A percentile compares a stretch with the other conserved stretches of the same genome.
Evolutionary conservation across 2,113 vertebrate genomes (phyloP).

Genomic region (Anarhynchus alexandrinus): DNA sequence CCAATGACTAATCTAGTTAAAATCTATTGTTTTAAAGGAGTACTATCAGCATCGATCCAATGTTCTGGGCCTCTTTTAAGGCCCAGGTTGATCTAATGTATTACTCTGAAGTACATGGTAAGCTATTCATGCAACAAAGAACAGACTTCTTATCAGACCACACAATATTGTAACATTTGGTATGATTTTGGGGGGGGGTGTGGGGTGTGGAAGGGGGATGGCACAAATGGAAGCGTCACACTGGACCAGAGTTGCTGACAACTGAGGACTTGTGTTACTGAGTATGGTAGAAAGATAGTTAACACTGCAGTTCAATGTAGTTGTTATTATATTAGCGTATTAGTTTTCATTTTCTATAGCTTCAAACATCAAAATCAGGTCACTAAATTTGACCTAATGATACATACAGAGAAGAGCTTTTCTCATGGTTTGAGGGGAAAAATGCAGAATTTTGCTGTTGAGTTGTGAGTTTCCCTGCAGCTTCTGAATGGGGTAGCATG

Average conservation of each 20-base stretch:
- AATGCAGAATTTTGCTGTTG: not conserved
- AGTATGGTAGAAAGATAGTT: not conserved
- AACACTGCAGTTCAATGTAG: not conserved
- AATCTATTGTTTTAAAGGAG: not conserved
- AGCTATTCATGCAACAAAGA: not conserved
- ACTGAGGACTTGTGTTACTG: not conserved
- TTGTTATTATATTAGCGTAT: not conserved
- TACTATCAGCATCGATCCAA: not conserved
- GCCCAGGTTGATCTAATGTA: not conserved
- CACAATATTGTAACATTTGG: not conserved
- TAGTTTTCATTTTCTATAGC: not conserved
- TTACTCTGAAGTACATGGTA: not conserved
- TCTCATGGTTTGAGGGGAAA: not conserved
- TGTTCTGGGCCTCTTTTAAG: not conserved
- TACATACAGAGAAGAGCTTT: not conserved
- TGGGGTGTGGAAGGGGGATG: too few species aligned
- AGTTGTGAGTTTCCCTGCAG: not conserved
- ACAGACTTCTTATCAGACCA: not conserved
- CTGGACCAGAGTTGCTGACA: not conserved
- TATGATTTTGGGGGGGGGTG: not conserved
- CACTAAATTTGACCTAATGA: not conserved
- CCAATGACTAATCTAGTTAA: not conserved
- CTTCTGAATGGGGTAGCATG: not conserved
- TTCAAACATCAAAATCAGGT: not conserved
- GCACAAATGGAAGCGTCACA: fast-evolving